Conservation (phyloP, 2,113 vertebrate genomes). For the Myiagra hebetior region DNA sequence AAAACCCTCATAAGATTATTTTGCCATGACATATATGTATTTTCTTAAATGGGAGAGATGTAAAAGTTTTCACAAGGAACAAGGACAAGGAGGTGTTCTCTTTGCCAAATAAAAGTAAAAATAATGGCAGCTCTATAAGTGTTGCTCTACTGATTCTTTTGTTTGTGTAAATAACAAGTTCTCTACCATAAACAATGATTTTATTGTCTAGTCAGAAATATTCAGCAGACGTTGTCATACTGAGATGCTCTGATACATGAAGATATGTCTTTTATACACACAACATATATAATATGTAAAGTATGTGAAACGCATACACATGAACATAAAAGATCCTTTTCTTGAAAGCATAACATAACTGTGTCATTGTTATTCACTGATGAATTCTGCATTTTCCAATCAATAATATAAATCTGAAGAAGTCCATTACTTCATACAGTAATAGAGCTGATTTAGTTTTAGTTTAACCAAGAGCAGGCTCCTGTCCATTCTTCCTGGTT, state of each 20-base stretch:
- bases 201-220: not conserved
- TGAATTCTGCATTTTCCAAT: not conserved
- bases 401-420: not conserved
- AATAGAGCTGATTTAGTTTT: not conserved
- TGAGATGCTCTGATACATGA: not conserved
- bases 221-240: not conserved
- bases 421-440: not conserved
- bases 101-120: not conserved
- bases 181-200: not conserved
- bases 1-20: fast-evolving
- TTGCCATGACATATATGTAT: not conserved
- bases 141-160: not conserved
- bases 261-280: not conserved
- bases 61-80: not conserved
- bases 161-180: not conserved
- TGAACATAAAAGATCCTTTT: not conserved
- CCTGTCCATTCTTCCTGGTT: not conserved
- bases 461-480: slow-evolving; percentile 28
- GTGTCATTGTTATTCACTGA: not conserved
- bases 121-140: not conserved
- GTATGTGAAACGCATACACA: not conserved
- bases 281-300: not conserved
- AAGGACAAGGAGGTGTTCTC: not conserved
- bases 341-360: not conserved
- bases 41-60: not conserved